Percentiles rank a stretch among this genome's conserved stretches.
These are phyloP conservation scores for Popillia japonica DNA, from an alignment of 1,140 invertebrate genomes.

Conservation along the genomic window DNA sequence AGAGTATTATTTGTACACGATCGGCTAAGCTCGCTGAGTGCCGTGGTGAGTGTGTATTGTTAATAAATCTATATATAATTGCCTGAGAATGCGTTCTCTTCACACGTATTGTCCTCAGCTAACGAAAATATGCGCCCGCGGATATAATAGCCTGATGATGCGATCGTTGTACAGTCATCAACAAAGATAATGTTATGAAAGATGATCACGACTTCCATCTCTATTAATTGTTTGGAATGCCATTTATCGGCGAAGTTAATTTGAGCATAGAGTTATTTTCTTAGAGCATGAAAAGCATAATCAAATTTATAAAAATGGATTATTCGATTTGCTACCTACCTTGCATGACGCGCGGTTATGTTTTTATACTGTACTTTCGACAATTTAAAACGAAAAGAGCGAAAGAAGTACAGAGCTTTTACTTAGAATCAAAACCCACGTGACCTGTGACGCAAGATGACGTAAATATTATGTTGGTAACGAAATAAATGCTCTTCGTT, in stretches of 20 bases:
- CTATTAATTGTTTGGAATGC: not conserved
- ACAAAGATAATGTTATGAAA: constrained; percentile 4
- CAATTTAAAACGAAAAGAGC: no score
- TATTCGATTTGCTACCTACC: no score
- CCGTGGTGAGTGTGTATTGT: constrained; percentile 32
- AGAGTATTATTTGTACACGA: constrained; percentile 35
- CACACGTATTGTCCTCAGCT: constrained; percentile 22
- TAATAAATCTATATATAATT: constrained; percentile 40
- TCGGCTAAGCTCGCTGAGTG: constrained; percentile 9
- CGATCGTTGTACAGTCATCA: not conserved
- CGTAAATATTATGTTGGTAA: no score
- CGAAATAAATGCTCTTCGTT: no score
- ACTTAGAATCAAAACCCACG: no score
- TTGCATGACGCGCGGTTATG: no score
- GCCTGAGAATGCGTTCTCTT: constrained; percentile 36
- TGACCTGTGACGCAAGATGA: no score
- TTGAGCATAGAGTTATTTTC: not conserved
- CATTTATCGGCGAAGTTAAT: not conserved
- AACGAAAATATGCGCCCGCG: constrained; percentile 12
- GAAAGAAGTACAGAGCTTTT: no score
- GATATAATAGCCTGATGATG: not conserved
- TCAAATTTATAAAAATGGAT: no score
- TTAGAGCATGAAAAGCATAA: not conserved
- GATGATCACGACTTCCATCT: not conserved
- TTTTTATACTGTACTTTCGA: no score